A percentile compares a stretch with the other conserved stretches of the same genome.
Conservation (phyloP, 2,888 invertebrate species). For the Sarcophaga subvicina region DNA sequence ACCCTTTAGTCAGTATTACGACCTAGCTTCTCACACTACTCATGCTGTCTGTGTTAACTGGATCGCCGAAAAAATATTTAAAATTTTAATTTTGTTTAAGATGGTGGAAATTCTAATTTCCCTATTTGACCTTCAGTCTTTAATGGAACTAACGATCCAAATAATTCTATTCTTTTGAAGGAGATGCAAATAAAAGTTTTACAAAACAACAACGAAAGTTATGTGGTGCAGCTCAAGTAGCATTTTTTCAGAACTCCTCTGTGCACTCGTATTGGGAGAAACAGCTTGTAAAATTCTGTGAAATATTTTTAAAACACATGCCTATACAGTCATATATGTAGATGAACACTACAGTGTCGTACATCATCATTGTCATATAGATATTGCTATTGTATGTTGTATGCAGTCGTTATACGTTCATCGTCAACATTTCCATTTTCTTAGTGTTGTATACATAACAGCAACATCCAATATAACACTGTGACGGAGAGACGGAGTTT, state of each 20-base stretch:
- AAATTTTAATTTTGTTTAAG: no score
- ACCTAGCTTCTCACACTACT: no score
- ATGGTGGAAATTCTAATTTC: no score
- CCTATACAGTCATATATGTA: neutral
- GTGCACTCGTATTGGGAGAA: conserved; percentile 20
- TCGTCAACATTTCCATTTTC: conserved; percentile 51
- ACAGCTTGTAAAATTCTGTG: conserved; percentile 34
- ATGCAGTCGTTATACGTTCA: neutral
- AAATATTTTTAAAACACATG: neutral
- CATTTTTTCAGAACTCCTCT: conserved; percentile 27
- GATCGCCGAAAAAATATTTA: no score
- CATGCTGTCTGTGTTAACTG: no score
- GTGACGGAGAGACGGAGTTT: conserved; percentile 36
- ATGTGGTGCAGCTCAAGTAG: conserved; percentile 17
- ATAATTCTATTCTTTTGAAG: conserved; percentile 4
- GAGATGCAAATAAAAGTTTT: no score
- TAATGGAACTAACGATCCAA: neutral
- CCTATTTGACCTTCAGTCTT: neutral
- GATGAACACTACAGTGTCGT: conserved; percentile 15
- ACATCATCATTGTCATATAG: conserved; percentile 51
- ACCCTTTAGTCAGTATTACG: no score
- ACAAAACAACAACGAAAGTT: no score
- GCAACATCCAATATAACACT: neutral
- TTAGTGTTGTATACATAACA: conserved; percentile 38
- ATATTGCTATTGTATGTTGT: conserved; percentile 35